Percentiles rank a stretch among this genome's conserved stretches.
These are phyloP conservation scores for Pempheris klunzingeri DNA, from an alignment of 2,797 vertebrate genomes.

Conservation along the genomic window DNA sequence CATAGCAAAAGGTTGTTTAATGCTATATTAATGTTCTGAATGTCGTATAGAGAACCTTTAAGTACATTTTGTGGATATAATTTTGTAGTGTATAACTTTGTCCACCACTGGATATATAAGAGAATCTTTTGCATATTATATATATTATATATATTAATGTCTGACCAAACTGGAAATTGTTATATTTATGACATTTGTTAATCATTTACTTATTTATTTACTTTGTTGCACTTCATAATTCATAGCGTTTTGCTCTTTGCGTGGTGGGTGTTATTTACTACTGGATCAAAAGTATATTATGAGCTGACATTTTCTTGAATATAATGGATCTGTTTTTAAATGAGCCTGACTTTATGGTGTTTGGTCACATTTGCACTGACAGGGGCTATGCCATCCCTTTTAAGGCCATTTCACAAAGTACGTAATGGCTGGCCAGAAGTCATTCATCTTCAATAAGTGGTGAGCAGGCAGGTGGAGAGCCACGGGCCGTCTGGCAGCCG, in stretches of 20 bases:
- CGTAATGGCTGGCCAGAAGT: constrained; percentile 69
- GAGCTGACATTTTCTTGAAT: constrained; percentile 29
- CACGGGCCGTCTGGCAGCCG: constrained; percentile 58
- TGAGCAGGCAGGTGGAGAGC: constrained; percentile 71
- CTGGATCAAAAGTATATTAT: constrained; percentile 27
- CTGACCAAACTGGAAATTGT: background rate
- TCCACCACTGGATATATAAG: background rate
- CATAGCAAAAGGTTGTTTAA: too few species aligned
- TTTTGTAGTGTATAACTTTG: too few species aligned
- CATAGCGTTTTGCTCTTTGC: constrained; percentile 15
- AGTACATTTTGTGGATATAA: background rate
- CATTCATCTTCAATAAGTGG: constrained; percentile 75
- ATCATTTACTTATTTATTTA: background rate
- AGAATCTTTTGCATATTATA: background rate
- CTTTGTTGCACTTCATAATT: background rate
- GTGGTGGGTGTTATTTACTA: constrained; percentile 26
- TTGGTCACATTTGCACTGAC: constrained; percentile 66
- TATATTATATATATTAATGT: background rate
- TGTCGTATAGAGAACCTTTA: too few species aligned
- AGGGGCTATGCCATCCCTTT: constrained; percentile 59
- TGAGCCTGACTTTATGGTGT: constrained; percentile 55
- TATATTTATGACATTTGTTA: background rate
- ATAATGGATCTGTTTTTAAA: constrained; percentile 64
- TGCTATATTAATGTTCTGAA: too few species aligned
- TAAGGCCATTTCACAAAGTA: constrained; percentile 69